These are phyloP conservation scores for Macroglossus sobrinus DNA, from an alignment of 2,113 vertebrate genomes.

Conservation along the genomic window DNA sequence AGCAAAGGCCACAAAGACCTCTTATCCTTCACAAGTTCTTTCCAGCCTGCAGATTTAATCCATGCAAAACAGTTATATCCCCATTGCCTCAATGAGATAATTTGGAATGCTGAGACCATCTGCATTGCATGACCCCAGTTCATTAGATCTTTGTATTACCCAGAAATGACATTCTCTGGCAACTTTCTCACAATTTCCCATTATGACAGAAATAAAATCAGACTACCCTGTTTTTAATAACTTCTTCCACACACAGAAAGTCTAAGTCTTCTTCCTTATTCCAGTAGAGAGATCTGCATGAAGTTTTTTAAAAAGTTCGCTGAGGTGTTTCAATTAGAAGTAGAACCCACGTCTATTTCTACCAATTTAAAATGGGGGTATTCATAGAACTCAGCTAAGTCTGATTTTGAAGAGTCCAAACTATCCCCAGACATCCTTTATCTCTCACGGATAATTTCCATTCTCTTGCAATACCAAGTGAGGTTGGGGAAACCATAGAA, in stretches of 20 bases:
- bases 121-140: background rate
- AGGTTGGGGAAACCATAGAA: background rate
- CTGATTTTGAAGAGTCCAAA: background rate
- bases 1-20: background rate
- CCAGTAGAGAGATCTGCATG: background rate
- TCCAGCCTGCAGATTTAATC: background rate
- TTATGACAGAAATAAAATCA: conserved; percentile 9
- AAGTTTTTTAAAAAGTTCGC: background rate
- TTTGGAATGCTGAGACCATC: background rate
- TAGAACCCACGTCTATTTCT: background rate
- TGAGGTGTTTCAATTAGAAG: background rate
- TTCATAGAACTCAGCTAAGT: background rate
- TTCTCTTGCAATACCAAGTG: background rate
- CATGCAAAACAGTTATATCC: background rate
- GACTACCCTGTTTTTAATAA: background rate
- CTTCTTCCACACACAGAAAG: background rate
- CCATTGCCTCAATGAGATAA: background rate
- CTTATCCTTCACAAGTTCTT: background rate
- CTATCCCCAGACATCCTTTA: background rate
- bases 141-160: background rate
- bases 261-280: background rate
- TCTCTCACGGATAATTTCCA: background rate
- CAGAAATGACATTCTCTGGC: background rate
- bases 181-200: background rate
- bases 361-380: background rate